These are phyloP conservation scores for Hippocampus mohnikei DNA, from an alignment of 2,113 vertebrate genomes.

Conservation along the genomic window DNA sequence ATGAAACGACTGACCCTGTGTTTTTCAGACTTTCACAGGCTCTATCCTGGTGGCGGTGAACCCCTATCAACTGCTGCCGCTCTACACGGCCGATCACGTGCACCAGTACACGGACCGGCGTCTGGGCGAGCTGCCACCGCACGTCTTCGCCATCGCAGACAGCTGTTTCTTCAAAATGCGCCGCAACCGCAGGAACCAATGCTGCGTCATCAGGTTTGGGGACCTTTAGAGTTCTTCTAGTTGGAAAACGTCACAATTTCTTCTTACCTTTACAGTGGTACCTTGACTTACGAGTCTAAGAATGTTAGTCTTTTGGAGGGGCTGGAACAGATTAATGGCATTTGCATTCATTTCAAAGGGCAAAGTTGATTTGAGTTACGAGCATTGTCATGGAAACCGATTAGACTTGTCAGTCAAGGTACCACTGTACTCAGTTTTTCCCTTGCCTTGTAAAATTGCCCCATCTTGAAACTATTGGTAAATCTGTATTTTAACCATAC, in stretches of 20 bases:
- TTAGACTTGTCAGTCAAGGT: too few species aligned
- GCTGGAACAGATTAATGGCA: too few species aligned
- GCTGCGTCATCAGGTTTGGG: slow-evolving; percentile 91
- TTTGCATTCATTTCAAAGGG: too few species aligned
- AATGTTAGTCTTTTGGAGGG: too few species aligned
- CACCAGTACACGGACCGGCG: slow-evolving; percentile 81
- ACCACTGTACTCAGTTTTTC: too few species aligned
- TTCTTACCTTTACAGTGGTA: too few species aligned
- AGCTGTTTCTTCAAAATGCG: slow-evolving; percentile 93
- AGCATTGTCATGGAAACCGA: too few species aligned
- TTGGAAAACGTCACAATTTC: neutral
- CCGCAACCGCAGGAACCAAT: slow-evolving; percentile 82
- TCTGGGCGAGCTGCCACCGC: slow-evolving; percentile 87
- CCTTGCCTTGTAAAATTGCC: too few species aligned
- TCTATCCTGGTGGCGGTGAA: slow-evolving; percentile 96
- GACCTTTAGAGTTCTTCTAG: neutral
- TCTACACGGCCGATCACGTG: slow-evolving; percentile 88
- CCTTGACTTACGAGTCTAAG: too few species aligned
- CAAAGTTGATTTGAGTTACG: too few species aligned
- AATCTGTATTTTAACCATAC: too few species aligned
- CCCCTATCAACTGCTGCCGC: slow-evolving; percentile 89
- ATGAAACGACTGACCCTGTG: neutral
- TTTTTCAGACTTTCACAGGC: slow-evolving; percentile 87
- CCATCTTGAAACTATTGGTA: too few species aligned
- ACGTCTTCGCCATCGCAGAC: slow-evolving; percentile 93